Evolutionary conservation across 2,113 vertebrate species (phyloP).

Genomic region (Hippolais icterina): DNA sequence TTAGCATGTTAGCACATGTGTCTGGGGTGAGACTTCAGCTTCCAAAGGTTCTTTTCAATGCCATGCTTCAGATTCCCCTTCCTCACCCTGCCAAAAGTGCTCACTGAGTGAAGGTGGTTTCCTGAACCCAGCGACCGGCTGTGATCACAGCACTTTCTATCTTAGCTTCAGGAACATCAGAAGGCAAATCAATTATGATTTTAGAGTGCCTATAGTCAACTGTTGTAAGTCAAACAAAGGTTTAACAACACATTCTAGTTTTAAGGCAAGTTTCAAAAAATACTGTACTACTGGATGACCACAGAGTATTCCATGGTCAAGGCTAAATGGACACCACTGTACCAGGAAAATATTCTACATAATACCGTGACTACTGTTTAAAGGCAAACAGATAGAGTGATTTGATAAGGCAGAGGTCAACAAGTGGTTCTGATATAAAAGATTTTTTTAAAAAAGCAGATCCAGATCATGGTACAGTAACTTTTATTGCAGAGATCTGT

Average conservation of each 20-base stretch:
- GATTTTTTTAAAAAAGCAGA: not conserved
- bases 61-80: not conserved
- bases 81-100: not conserved
- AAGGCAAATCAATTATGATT: not conserved
- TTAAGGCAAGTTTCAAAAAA: not conserved
- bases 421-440: not conserved
- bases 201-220: not conserved
- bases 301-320: not conserved
- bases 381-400: constrained; percentile 15
- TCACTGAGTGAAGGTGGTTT: not conserved
- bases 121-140: not conserved
- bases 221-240: not conserved
- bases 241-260: not conserved
- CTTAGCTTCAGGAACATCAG: not conserved
- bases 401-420: not conserved
- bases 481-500: not conserved
- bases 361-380: not conserved
- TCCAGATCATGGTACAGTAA: not conserved
- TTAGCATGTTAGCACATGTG: not conserved
- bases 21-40: not conserved
- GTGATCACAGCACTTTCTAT: not conserved
- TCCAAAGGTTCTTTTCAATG: not conserved
- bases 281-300: not conserved
- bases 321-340: not conserved
- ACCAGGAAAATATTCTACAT: not conserved